These are phyloP conservation scores for Bellardia pandia DNA, from an alignment of 2,888 invertebrate species.

Conservation along the genomic window DNA sequence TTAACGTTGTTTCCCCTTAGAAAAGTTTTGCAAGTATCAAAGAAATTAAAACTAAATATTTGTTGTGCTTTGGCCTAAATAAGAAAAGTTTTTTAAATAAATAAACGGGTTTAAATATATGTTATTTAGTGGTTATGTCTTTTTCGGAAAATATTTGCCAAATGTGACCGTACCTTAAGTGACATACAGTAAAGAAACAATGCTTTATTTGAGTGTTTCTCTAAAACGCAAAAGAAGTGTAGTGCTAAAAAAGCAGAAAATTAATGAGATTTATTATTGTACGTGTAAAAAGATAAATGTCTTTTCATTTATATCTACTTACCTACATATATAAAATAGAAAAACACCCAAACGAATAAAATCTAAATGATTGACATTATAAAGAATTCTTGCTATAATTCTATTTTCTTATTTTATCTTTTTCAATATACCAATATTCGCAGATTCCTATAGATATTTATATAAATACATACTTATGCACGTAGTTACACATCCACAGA, in stretches of 20 bases:
- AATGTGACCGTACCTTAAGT: too few relatives aligned
- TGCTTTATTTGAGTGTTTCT: not conserved
- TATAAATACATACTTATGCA: too few relatives aligned
- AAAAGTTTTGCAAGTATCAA: too few relatives aligned
- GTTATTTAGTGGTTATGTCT: too few relatives aligned
- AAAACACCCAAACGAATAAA: not conserved
- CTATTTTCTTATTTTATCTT: constrained; percentile 9
- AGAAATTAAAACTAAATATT: too few relatives aligned
- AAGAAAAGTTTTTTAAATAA: too few relatives aligned
- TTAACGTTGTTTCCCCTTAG: too few relatives aligned
- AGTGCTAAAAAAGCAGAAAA: constrained; percentile 50
- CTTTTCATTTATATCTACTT: constrained; percentile 10
- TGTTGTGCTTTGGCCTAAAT: too few relatives aligned
- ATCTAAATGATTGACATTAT: constrained; percentile 44
- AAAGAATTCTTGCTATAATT: not conserved
- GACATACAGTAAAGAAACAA: not conserved
- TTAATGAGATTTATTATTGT: constrained; percentile 53
- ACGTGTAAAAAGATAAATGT: constrained; percentile 59
- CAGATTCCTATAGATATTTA: constrained; percentile 2
- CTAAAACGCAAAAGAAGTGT: not conserved
- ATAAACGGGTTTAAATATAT: too few relatives aligned
- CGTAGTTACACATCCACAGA: not conserved
- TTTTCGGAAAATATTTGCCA: too few relatives aligned
- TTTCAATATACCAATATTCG: constrained; percentile 18
- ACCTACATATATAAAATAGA: not conserved